A percentile compares a stretch with the other conserved stretches of the same genome.
Conservation (phyloP, 2,113 vertebrate species). For the Gila orcuttii region DNA sequence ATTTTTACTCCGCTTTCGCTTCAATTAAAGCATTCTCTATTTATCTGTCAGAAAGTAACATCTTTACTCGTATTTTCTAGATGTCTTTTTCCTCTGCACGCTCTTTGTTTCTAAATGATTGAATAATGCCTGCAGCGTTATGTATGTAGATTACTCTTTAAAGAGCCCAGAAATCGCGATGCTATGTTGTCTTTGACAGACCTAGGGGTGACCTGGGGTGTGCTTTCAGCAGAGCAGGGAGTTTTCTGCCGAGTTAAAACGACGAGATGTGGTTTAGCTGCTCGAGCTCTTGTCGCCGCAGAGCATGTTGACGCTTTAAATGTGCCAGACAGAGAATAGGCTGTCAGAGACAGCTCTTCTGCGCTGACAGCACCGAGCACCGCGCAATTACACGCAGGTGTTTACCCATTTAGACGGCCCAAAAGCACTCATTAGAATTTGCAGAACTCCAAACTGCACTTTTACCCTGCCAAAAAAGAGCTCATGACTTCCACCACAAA, state of each 20-base stretch:
- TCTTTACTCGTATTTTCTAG: constrained; percentile 21
- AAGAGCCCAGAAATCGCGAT: not conserved
- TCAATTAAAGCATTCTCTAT: constrained; percentile 33
- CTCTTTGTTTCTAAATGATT: constrained; percentile 35
- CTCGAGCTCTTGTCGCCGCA: constrained; percentile 36
- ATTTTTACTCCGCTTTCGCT: constrained; percentile 9
- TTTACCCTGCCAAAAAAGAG: constrained; percentile 29
- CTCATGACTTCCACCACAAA: not conserved
- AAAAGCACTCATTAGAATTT: constrained; percentile 53
- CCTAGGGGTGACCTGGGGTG: constrained; percentile 40
- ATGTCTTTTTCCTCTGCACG: not conserved
- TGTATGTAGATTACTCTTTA: constrained; percentile 51
- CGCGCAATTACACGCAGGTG: constrained; percentile 49
- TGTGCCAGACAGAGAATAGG: constrained; percentile 35
- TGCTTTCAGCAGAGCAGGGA: constrained; percentile 21
- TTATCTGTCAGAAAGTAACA: constrained; percentile 27
- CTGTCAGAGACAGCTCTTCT: constrained; percentile 37
- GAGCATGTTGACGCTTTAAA: constrained; percentile 45
- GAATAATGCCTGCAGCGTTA: constrained; percentile 39
- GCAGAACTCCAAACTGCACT: constrained; percentile 39
- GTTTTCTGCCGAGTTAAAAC: constrained; percentile 34
- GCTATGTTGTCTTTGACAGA: constrained; percentile 35
- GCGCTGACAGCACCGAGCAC: constrained; percentile 39
- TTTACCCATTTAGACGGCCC: constrained; percentile 45
- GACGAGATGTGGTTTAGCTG: constrained; percentile 25